A percentile compares a stretch with the other conserved stretches of the same genome.
phyloP scores from a whole-genome alignment of 2,797 vertebrate genomes.

The Momotus momota region DNA sequence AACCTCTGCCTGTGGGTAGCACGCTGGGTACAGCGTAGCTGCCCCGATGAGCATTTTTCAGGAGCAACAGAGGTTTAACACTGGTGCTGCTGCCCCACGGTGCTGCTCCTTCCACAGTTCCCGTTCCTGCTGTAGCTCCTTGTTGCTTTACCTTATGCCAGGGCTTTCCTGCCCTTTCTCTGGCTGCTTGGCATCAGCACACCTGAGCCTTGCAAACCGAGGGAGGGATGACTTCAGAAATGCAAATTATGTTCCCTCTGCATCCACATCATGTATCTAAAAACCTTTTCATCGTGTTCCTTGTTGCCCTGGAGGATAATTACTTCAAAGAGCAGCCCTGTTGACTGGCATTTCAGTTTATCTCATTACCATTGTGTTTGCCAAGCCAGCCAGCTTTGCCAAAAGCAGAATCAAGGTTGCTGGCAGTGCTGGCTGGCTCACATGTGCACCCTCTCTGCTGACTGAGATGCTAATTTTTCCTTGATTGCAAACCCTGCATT shows the following conservation, averaged over 20 bases:
- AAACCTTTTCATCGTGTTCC: slow-evolving; percentile 71
- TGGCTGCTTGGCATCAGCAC: background rate
- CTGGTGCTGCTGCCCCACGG: background rate
- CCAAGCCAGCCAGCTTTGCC: slow-evolving; percentile 74
- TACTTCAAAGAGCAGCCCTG: slow-evolving; percentile 74
- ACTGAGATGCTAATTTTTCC: slow-evolving; percentile 67
- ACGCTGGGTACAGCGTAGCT: rapidly evolving
- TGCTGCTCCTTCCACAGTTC: background rate
- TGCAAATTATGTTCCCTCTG: slow-evolving; percentile 51
- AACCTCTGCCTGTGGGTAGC: background rate
- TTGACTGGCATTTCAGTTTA: slow-evolving; percentile 72
- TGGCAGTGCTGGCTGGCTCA: slow-evolving; percentile 66
- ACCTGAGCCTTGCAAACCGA: background rate
- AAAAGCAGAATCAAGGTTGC: slow-evolving; percentile 73
- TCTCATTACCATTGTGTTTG: slow-evolving; percentile 68
- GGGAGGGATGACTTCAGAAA: background rate
- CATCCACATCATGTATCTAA: slow-evolving; percentile 52
- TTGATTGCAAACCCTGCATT: slow-evolving; percentile 77
- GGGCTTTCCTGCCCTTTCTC: background rate
- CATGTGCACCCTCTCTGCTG: slow-evolving; percentile 49
- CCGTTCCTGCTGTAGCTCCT: background rate
- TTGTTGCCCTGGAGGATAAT: slow-evolving; percentile 76
- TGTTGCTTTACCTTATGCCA: background rate
- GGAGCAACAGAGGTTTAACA: background rate
- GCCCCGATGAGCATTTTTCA: rapidly evolving